These are phyloP conservation scores for Gopherus flavomarginatus DNA, from an alignment of 2,113 vertebrate species.

Conservation along the genomic window DNA sequence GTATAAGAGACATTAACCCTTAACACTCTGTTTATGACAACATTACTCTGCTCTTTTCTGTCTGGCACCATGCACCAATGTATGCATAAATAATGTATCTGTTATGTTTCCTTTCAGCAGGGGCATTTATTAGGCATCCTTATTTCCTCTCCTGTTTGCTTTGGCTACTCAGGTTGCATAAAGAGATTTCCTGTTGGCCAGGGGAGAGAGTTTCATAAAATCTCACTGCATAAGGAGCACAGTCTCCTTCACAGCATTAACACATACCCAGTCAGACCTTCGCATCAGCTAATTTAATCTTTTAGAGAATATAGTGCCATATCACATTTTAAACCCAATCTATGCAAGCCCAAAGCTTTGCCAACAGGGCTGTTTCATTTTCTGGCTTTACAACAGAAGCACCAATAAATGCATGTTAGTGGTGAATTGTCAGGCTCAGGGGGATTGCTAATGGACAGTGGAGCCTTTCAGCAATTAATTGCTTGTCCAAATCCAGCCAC, in stretches of 20 bases:
- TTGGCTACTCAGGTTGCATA: not conserved
- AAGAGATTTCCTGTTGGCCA: not conserved
- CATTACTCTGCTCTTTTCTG: not conserved
- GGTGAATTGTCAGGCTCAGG: not conserved
- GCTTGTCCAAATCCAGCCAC: not conserved
- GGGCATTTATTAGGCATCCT: not conserved
- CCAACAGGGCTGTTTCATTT: not conserved
- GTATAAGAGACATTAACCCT: too few relatives aligned
- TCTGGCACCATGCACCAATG: not conserved
- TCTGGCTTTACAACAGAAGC: not conserved
- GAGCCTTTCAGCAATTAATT: not conserved
- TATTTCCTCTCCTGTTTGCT: not conserved
- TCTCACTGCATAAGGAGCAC: not conserved
- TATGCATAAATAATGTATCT: not conserved
- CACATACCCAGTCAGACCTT: not conserved
- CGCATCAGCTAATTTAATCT: not conserved
- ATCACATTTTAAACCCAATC: not conserved
- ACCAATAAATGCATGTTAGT: not conserved
- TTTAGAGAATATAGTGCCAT: not conserved
- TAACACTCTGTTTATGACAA: too few relatives aligned
- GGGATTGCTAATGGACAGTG: fast-evolving
- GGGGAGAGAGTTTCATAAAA: not conserved
- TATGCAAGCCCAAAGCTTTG: not conserved
- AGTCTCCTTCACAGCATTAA: not conserved
- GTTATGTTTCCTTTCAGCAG: not conserved